Conservation (phyloP, 2,113 vertebrate genomes). For the Alligator sinensis region DNA sequence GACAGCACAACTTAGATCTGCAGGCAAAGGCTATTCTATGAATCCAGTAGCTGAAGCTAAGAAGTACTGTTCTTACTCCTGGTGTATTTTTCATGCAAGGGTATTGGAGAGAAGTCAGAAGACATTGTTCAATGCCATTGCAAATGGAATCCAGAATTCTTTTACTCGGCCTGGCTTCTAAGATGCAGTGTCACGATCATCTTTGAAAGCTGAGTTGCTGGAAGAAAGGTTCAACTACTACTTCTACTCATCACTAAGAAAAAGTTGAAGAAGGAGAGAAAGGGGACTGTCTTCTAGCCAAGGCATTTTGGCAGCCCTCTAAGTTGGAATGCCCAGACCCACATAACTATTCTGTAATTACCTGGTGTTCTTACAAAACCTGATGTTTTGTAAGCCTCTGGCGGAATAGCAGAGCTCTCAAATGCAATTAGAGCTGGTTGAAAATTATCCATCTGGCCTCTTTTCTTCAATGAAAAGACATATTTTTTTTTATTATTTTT, state of each 20-base stretch:
- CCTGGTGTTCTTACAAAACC: background rate
- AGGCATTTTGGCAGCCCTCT: background rate
- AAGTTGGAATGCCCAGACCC: background rate
- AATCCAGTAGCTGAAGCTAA: background rate
- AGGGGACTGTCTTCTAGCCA: background rate
- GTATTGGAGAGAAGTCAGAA: background rate
- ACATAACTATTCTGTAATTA: slow-evolving; percentile 8
- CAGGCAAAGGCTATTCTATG: background rate
- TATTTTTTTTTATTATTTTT: background rate
- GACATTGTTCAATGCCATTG: background rate
- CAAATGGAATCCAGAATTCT: background rate
- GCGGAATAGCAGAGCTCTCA: background rate
- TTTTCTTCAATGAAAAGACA: background rate
- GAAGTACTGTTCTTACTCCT: background rate
- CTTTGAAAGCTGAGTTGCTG: too few species aligned
- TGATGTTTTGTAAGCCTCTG: background rate
- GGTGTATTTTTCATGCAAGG: background rate
- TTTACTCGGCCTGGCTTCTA: background rate
- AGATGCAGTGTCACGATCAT: background rate
- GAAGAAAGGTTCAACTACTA: background rate
- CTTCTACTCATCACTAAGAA: background rate
- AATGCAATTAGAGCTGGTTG: background rate
- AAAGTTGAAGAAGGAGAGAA: background rate
- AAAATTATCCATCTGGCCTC: slow-evolving; percentile 12
- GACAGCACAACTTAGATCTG: background rate